A percentile compares a stretch with the other conserved stretches of the same genome.
Evolutionary conservation across 1,140 invertebrate species (phyloP).

Genomic region (Neodiprion lecontei): DNA sequence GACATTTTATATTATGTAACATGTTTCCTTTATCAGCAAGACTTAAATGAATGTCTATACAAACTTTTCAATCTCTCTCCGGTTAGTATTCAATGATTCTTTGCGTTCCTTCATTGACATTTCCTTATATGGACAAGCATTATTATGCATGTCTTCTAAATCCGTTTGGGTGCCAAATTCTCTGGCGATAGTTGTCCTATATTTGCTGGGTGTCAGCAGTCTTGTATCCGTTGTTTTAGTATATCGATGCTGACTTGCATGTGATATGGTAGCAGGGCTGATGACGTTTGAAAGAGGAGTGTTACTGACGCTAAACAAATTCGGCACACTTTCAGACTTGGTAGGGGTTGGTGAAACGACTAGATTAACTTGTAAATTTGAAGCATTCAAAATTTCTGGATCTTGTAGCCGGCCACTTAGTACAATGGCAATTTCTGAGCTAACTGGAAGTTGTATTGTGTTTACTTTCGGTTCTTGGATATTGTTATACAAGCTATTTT

Average conservation of each 20-base stretch:
- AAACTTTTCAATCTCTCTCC: slow-evolving; percentile 52
- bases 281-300: slow-evolving; percentile 40
- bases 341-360: slow-evolving; percentile 42
- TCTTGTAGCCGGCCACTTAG: slow-evolving; percentile 51
- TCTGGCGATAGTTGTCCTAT: slow-evolving; percentile 60
- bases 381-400: slow-evolving; percentile 41
- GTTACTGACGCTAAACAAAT: slow-evolving; percentile 52
- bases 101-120: slow-evolving; percentile 41
- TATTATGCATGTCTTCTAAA: slow-evolving; percentile 34
- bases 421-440: slow-evolving; percentile 55
- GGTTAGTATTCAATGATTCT: slow-evolving; percentile 42
- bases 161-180: slow-evolving; percentile 74
- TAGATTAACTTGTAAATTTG: slow-evolving; percentile 50
- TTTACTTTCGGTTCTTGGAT: not conserved
- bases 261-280: slow-evolving; percentile 35
- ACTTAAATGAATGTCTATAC: not conserved
- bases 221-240: slow-evolving; percentile 54
- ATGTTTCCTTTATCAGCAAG: not conserved
- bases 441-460: slow-evolving; percentile 43
- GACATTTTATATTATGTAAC: not conserved
- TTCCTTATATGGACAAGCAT: slow-evolving; percentile 35
- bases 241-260: slow-evolving; percentile 16
- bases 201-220: slow-evolving; percentile 70
- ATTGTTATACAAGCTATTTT: no score
- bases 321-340: slow-evolving; percentile 29